Evolutionary conservation across 2,888 invertebrate species (phyloP).

Genomic region (Zeuzera pyrina): DNA sequence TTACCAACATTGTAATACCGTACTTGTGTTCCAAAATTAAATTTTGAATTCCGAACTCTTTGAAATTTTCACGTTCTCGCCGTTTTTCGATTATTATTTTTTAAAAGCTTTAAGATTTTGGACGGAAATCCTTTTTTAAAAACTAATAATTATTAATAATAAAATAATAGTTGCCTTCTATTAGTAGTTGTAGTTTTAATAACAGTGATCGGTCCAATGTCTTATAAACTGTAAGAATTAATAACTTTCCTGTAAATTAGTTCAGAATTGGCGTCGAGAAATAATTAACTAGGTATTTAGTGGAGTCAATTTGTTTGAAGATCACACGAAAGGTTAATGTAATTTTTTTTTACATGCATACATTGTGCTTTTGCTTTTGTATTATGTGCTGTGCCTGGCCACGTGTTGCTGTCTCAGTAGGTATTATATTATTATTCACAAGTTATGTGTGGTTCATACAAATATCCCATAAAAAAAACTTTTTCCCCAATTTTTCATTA

Average conservation of each 20-base stretch:
- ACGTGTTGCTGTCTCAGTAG: too few species aligned
- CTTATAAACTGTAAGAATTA: constrained; percentile 27
- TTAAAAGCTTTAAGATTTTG: constrained; percentile 29
- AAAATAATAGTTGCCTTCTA: constrained; percentile 60
- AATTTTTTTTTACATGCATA: too few species aligned
- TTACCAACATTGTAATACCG: constrained; percentile 33
- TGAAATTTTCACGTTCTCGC: too few species aligned
- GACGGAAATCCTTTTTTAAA: constrained; percentile 19
- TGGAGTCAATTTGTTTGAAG: too few species aligned
- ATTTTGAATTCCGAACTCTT: constrained; percentile 14
- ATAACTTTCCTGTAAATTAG: constrained; percentile 10
- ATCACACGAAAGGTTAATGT: too few species aligned
- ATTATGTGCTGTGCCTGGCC: too few species aligned
- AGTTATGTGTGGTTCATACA: too few species aligned
- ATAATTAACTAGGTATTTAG: neutral
- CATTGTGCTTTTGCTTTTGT: too few species aligned
- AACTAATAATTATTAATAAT: constrained; percentile 4
- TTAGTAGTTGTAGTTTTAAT: constrained; percentile 34
- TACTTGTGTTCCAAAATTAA: constrained; percentile 37
- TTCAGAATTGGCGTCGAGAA: neutral
- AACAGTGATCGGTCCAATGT: constrained; percentile 60
- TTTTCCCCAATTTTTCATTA: too few species aligned
- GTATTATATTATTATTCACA: too few species aligned
- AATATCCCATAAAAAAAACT: too few species aligned
- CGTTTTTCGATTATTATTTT: constrained; percentile 7